A percentile compares a stretch with the other conserved stretches of the same genome.
phyloP scores from a whole-genome alignment of 2,113 vertebrate genomes.

The Pelecanoides urinatrix region DNA sequence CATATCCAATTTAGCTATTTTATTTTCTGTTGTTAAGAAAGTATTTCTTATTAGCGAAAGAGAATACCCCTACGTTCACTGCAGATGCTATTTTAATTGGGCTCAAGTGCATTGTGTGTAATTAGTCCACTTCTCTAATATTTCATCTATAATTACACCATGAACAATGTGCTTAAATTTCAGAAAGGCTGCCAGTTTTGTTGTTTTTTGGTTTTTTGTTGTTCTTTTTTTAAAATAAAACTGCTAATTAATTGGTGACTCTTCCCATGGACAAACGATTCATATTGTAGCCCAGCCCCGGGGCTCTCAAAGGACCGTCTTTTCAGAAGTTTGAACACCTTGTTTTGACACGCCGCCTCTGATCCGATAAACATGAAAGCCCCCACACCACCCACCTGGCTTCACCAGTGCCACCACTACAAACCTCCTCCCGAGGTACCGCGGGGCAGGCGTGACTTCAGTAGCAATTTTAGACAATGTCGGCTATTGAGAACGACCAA shows the following conservation, averaged over 20 bases:
- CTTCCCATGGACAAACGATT: slow-evolving; percentile 16
- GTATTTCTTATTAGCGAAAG: slow-evolving; percentile 76
- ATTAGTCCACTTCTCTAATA: slow-evolving; percentile 82
- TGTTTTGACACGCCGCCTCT: background rate
- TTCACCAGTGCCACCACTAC: background rate
- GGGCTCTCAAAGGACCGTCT: background rate
- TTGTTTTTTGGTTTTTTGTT: too few relatives aligned
- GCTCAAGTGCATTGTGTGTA: slow-evolving; percentile 74
- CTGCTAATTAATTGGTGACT: slow-evolving; percentile 47
- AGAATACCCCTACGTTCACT: slow-evolving; percentile 69
- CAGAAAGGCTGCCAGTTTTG: slow-evolving; percentile 61
- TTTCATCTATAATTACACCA: slow-evolving; percentile 80
- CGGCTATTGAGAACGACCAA: background rate
- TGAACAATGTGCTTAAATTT: slow-evolving; percentile 75
- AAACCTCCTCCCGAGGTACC: rapidly evolving
- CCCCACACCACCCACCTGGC: background rate
- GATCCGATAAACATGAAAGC: background rate
- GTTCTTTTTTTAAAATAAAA: slow-evolving; percentile 6
- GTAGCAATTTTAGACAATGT: background rate
- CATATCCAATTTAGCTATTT: slow-evolving; percentile 80
- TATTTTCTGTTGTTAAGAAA: slow-evolving; percentile 79
- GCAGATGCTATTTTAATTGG: slow-evolving; percentile 81
- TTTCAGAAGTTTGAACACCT: background rate
- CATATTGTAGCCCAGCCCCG: background rate
- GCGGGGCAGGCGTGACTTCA: background rate